These are phyloP conservation scores for Nesogale talazaci DNA, from an alignment of 2,113 vertebrate genomes.

Conservation along the genomic window DNA sequence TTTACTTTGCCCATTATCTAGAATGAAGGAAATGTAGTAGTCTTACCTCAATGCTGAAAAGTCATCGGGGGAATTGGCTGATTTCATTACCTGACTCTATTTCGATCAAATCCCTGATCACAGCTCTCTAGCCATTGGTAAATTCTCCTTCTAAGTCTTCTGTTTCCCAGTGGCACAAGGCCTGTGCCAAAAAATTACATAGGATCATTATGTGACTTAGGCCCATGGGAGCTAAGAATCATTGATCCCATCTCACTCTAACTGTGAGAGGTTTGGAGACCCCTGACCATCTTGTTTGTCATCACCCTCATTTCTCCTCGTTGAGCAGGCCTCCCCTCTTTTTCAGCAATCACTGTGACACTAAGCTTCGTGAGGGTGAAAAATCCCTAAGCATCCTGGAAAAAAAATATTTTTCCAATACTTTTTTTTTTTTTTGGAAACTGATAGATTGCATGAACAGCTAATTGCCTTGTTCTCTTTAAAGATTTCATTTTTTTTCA, in stretches of 20 bases:
- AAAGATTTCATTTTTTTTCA: background rate
- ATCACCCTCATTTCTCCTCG: background rate
- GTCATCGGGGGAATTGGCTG: conserved; percentile 21
- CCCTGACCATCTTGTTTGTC: conserved; percentile 17
- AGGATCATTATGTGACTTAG: conserved; percentile 34
- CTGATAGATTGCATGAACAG: conserved; percentile 56
- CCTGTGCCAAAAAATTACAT: conserved; percentile 7
- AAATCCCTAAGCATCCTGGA: background rate
- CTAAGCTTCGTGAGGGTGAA: conserved; percentile 9
- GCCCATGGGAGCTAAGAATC: background rate
- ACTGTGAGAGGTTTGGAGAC: conserved; percentile 16
- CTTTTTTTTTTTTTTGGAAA: conserved; percentile 69
- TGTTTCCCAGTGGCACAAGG: background rate
- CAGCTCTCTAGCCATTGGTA: background rate
- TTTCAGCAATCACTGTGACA: background rate
- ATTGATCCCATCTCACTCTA: conserved; percentile 48
- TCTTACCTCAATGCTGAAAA: background rate
- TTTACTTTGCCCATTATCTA: conserved; percentile 53
- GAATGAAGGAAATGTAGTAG: conserved; percentile 55
- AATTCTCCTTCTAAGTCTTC: conserved; percentile 34
- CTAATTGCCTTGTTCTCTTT: conserved; percentile 48
- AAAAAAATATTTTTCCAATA: conserved; percentile 42
- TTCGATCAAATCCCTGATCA: conserved; percentile 47
- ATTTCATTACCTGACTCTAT: conserved; percentile 47
- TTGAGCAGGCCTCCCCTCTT: background rate